Evolutionary conservation across 2,888 invertebrate genomes (phyloP), one percentile per base, ranked within the genome.

Genomic region (Pelosia muscerda): DNA sequence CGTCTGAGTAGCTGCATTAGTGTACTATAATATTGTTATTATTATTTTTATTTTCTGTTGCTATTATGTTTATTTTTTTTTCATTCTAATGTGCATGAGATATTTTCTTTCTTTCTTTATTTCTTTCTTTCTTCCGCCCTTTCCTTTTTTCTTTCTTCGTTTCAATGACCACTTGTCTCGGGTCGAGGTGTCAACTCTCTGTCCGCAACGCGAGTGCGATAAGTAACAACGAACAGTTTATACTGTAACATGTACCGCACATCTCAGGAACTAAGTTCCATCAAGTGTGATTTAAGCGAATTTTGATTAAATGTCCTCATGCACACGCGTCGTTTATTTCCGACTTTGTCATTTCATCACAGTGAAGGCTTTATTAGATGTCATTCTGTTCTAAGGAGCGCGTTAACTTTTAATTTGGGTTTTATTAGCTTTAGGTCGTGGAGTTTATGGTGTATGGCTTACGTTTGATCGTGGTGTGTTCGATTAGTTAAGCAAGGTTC

Each of bases 241-340:
- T 77, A 77, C 70, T 68, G 77, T 73, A 77, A 72, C 76, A 71
- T 71, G 76, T 72, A 70, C 78, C 76, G 61, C 81, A 78, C 73
- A 70, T 76, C 73, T 76, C 73, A 68, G 74, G 79, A 78, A 78
- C 79, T 80, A 78, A 79, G 73, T 79, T 79, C 69, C 78, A 78
- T 74, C 79, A 80, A 79, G 81, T 79, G 81, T 81, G 85, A 84
- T 84, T 84, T 81, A 83, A 84, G 77, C 78, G 82, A 84, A 83
- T 81, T 82, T 83, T 83, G 84, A 84, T 84, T 85, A 85, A 82
- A 84, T 73, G 72, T 71, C 75, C 70, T 74, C 76, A 69, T 71
- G 56, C 53, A 76, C 67, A 74, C 59, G 56, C 54, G 62, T 77
- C 74, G 70, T 79, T 79, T 79, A 77, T 77, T 79, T 67, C 63